Base-by-base conservation (phyloP, 2,888 invertebrate genomes). In the Agonopterix alstromeriana region DNA sequence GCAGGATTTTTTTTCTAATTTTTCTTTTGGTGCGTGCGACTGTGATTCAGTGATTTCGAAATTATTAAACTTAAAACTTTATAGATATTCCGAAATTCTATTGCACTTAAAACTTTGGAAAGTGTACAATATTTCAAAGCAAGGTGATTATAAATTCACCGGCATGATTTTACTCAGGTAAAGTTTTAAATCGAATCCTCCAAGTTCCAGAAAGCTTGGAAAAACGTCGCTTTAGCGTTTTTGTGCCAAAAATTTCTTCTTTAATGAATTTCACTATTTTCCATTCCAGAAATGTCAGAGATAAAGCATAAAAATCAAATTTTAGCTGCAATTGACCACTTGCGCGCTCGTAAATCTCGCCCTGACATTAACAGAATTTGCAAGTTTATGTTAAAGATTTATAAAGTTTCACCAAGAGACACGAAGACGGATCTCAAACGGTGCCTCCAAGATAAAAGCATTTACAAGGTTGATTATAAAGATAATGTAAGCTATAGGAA, bases 401-500 rank as follows among this genome's bases (percentile, higher is more conserved):
- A 93, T 73, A 92, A 93, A 65, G 91, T 95, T 51, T 90, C 91
- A 67, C 91, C 91, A 44, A 90, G 90, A 56, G 94, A 93, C 58
- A 93, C 93, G 11, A 92, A 92, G 69, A 88, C 92, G 52, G 94
- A 94, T 77, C 88, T 96, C 38, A 93, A 94, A 72, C 91, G 92
- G 73, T 92, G 96, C 65, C 91, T 95, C 10, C 93, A 93, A 61
- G 92, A 92, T 52, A 94, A 93, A 71, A 91, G 92, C 62, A 93
- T 96, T 48, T 91, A 93, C 57, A 94, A 94, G 90, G 96, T 96
- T 35, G 94, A 95, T 70, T 96, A 95, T 77, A 96, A 96, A 83
- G 95, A 95, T 65, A 94, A 92, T 82, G 94, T 93, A 59, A 95
- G 95, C 84, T 96, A 96, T 74, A 90, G 96, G 64, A 95, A 95